Evolutionary conservation across 2,113 vertebrate species (phyloP).

Genomic region (Coryphaenoides rupestris): DNA sequence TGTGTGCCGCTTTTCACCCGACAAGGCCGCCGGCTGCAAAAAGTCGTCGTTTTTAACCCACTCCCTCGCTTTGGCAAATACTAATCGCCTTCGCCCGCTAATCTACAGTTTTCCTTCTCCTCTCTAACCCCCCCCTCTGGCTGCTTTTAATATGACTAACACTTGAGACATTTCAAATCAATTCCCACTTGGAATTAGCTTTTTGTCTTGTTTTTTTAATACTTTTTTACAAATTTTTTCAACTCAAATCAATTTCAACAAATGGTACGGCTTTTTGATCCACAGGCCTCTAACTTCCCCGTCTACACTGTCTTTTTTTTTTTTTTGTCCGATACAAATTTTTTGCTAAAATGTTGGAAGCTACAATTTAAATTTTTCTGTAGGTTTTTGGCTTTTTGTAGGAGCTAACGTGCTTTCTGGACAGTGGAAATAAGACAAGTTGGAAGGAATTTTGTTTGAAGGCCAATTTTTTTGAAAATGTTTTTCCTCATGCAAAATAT

Average conservation of each 20-base stretch:
- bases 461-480: constrained; percentile 33
- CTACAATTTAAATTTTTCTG: no score
- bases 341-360: constrained; percentile 25
- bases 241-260: constrained; percentile 68
- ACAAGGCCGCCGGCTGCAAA: constrained; percentile 71
- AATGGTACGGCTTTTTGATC: constrained; percentile 67
- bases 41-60: constrained; percentile 47
- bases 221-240: constrained; percentile 3
- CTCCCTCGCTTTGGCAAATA: constrained; percentile 38
- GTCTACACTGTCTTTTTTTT: constrained; percentile 66
- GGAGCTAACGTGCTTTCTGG: neutral
- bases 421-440: neutral
- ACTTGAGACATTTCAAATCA: constrained; percentile 30
- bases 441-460: constrained; percentile 37
- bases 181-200: constrained; percentile 24
- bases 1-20: constrained; percentile 75
- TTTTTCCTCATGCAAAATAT: constrained; percentile 45
- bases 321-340: constrained; percentile 34
- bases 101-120: constrained; percentile 46
- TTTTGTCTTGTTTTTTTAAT: constrained; percentile 15
- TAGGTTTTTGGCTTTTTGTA: no score
- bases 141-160: constrained; percentile 45
- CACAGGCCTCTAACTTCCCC: constrained; percentile 63
- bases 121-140: constrained; percentile 39
- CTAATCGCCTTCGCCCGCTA: constrained; percentile 54